Percentiles rank a stretch among this genome's conserved stretches.
phyloP scores from a whole-genome alignment of 2,888 invertebrate species.

The Tiliacea citrago region DNA sequence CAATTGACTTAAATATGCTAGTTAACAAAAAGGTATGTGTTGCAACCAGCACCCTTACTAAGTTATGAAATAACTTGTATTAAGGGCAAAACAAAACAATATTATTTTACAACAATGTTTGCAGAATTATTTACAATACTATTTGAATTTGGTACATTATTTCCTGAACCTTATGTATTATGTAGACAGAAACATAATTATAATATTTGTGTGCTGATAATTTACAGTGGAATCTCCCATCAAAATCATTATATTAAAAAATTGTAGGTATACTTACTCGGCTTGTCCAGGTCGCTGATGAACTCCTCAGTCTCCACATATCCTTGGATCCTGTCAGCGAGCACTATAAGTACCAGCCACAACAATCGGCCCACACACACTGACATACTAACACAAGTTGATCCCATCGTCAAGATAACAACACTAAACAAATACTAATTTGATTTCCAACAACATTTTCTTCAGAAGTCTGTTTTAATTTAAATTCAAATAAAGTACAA shows the following conservation, averaged over 20 bases:
- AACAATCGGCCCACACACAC: conserved; percentile 61
- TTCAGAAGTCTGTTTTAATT: conserved; percentile 47
- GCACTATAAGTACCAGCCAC: conserved; percentile 73
- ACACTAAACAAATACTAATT: conserved; percentile 52
- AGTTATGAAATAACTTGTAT: no score
- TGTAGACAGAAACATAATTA: neutral
- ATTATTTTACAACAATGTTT: neutral
- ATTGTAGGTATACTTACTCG: conserved; percentile 80
- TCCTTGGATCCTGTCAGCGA: conserved; percentile 81
- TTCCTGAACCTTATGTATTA: neutral
- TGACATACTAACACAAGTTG: conserved; percentile 59
- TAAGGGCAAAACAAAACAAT: neutral
- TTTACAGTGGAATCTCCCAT: neutral
- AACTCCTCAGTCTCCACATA: conserved; percentile 89
- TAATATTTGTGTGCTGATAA: neutral
- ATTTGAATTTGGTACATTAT: neutral
- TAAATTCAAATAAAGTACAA: conserved; percentile 55
- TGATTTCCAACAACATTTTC: conserved; percentile 49
- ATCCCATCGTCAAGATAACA: conserved; percentile 52
- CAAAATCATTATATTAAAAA: neutral
- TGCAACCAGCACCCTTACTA: no score
- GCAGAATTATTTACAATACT: neutral
- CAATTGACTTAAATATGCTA: no score
- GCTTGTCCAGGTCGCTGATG: conserved; percentile 90
- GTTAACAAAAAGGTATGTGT: no score